phyloP scores from a whole-genome alignment of 2,888 invertebrate genomes.

The Synergus gifuensis region DNA sequence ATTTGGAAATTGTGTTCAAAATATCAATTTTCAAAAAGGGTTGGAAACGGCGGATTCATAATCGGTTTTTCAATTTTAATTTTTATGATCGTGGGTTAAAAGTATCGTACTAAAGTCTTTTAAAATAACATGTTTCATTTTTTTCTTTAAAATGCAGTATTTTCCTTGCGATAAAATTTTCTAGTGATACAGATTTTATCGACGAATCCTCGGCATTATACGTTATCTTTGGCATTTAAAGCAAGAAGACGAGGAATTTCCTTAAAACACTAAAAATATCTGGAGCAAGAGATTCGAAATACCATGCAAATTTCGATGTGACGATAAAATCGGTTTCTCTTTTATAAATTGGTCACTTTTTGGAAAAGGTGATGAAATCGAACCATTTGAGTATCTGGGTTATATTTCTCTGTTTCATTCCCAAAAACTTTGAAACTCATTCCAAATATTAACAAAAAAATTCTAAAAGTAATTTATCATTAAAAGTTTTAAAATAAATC shows the following conservation, averaged over 20 bases:
- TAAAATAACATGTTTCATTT: not conserved
- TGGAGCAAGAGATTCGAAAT: slow-evolving; percentile 40
- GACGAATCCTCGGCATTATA: slow-evolving; percentile 1
- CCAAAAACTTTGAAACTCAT: not conserved
- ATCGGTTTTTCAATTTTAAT: no score
- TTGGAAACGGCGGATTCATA: no score
- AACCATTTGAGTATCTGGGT: slow-evolving; percentile 19
- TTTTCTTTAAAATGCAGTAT: not conserved
- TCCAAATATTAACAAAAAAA: not conserved
- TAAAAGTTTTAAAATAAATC: no score
- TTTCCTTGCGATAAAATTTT: not conserved
- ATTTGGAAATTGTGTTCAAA: not conserved
- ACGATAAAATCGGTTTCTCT: slow-evolving; percentile 43
- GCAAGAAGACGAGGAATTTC: slow-evolving; percentile 29
- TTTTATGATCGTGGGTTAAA: no score
- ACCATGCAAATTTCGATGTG: slow-evolving; percentile 44
- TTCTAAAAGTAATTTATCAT: not conserved
- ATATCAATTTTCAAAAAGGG: not conserved
- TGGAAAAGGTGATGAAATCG: slow-evolving; percentile 21
- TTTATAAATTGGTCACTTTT: slow-evolving; percentile 40
- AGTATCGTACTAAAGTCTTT: not conserved
- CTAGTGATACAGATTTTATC: slow-evolving; percentile 14
- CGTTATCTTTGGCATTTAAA: slow-evolving; percentile 27
- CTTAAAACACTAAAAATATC: slow-evolving; percentile 43
- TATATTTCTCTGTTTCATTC: slow-evolving; percentile 29